Evolutionary conservation across 2,113 vertebrate species (phyloP), one percentile per base, ranked within the genome.

Genomic region (Hippocampus mohnikei): DNA sequence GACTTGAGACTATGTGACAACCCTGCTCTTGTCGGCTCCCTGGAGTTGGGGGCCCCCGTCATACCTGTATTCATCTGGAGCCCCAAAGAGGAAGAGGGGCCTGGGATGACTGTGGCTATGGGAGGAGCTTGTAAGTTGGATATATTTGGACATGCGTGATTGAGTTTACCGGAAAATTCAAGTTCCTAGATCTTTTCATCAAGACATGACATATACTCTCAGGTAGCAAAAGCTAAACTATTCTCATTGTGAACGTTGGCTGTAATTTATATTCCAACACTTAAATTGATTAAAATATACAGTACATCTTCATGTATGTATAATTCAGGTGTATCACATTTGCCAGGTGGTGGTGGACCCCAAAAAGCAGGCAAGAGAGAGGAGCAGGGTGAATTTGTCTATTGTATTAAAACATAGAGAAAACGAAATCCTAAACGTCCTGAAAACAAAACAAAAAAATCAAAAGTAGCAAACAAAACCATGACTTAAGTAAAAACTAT

Each of bases 61-160:
- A 87, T 92, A 21, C 90, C 91, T 0, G 59, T 91, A 53, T 92
- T 91, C 44, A 88, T 91, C 69, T 93, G 90, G 91, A 89, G 83
- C 71, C 80, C 87, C 3, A 72, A 83, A 53, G 91, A 93, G 68
- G 91, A 93, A 70, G 90, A 90, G 73, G 91, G 92, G 56, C 86
- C 80, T 3, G 90, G 91, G 13, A 73, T 88, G 44, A 91, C 90
- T 0, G 66, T 92, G 68, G 90, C 92, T 20, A 63, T 80, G 46
- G 90, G 91, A 1, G 91, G 91, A 79, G 92, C 92, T 7, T 84
- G 88, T 82, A 87, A 89, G 82, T 88, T 76, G 8, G 62, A 3
- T 5, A 59, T 65, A 7, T 15, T 71, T 0, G 60, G 18, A n/a
- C 6, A 9, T 13, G 25, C 6, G 11, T 41, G 18, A 41, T 65